Evolutionary conservation across 2,113 vertebrate species (phyloP).

Genomic region (Alouatta palliata): DNA sequence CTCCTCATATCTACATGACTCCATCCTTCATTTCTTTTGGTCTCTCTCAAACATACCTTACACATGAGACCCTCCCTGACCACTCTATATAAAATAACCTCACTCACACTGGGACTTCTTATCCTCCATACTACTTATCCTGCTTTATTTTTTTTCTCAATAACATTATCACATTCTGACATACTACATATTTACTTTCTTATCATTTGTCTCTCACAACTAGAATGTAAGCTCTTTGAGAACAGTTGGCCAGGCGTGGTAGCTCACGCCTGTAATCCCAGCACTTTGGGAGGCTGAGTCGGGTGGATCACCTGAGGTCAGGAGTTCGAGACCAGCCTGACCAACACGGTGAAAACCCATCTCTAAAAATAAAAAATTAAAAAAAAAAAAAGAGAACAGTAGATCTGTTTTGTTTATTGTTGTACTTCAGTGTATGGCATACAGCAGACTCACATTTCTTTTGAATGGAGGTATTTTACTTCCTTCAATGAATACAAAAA

Average conservation of each 20-base stretch:
- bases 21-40: background rate
- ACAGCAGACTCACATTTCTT: background rate
- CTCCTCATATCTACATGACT: background rate
- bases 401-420: background rate
- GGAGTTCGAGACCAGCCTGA: no score
- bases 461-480: slow-evolving; percentile 13
- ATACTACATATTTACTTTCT: background rate
- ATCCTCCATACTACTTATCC: background rate
- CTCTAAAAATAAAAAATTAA: no score
- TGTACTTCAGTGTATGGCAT: background rate
- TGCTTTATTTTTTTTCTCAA: background rate
- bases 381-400: background rate
- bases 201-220: background rate
- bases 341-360: no score
- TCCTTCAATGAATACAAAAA: slow-evolving; percentile 5
- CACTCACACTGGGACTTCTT: background rate
- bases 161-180: background rate
- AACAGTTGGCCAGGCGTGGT: no score
- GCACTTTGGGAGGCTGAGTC: no score
- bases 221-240: background rate
- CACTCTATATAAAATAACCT: background rate
- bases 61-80: background rate
- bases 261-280: no score
- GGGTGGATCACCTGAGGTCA: no score
- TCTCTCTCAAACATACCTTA: slow-evolving; percentile 16